Evolutionary conservation across 1,140 invertebrate genomes (phyloP).

Genomic region (Drosophila asahinai): DNA sequence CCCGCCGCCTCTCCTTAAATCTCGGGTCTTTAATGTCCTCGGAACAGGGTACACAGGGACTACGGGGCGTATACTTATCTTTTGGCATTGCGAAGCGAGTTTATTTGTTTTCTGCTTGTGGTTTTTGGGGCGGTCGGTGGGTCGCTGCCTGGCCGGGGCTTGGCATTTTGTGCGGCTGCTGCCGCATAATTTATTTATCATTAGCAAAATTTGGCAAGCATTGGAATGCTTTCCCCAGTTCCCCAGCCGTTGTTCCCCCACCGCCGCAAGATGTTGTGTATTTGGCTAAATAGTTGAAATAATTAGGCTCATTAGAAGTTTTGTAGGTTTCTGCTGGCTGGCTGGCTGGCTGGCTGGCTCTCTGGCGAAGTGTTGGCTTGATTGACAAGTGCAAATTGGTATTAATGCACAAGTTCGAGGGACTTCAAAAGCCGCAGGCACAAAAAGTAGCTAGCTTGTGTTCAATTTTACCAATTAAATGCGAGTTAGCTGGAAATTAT

Average conservation of each 20-base stretch:
- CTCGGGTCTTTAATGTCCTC: constrained; percentile 47
- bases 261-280: constrained; percentile 37
- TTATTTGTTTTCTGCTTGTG: constrained; percentile 80
- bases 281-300: constrained; percentile 76
- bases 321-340: constrained; percentile 31
- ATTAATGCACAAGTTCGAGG: constrained; percentile 42
- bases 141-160: background rate
- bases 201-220: constrained; percentile 77
- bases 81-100: constrained; percentile 68
- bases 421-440: constrained; percentile 25
- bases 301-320: constrained; percentile 73
- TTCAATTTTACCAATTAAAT: constrained; percentile 11
- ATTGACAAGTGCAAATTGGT: constrained; percentile 55
- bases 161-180: constrained; percentile 67
- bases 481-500: constrained; percentile 1
- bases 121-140: constrained; percentile 34
- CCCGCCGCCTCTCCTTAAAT: background rate
- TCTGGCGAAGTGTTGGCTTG: constrained; percentile 13
- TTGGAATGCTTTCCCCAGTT: constrained; percentile 45
- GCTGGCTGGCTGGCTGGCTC: constrained; percentile 1
- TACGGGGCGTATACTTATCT: constrained; percentile 74
- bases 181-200: constrained; percentile 82
- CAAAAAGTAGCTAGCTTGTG: background rate
- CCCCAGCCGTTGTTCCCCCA: background rate
- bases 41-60: constrained; percentile 16